Percentiles rank a stretch among this genome's conserved stretches.
phyloP scores from a whole-genome alignment of 2,797 vertebrate species.

The Ciconia nigra region DNA sequence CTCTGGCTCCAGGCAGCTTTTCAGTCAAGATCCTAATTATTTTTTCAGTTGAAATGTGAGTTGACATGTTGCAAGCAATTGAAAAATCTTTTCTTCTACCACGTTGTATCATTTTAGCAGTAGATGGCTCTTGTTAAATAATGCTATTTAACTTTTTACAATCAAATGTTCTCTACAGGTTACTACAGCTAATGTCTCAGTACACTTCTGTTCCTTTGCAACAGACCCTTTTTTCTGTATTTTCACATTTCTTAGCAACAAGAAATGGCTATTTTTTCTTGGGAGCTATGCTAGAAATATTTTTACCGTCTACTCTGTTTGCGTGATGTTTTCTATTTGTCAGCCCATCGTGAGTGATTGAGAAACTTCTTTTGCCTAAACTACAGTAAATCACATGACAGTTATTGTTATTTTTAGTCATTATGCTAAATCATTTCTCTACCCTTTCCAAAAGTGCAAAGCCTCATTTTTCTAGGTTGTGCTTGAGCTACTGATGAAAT shows the following conservation, averaged over 20 bases:
- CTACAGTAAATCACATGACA: neutral
- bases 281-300: neutral
- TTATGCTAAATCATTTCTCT: neutral
- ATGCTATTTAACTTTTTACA: neutral
- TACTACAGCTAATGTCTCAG: neutral
- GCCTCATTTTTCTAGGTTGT: neutral
- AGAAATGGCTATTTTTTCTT: neutral
- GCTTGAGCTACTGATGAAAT: neutral
- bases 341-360: neutral
- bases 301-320: neutral
- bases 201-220: neutral
- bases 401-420: neutral
- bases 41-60: neutral
- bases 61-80: neutral
- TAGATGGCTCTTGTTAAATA: neutral
- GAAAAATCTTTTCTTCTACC: neutral
- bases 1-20: neutral
- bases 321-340: neutral
- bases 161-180: neutral
- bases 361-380: slow-evolving; percentile 10
- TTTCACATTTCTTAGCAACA: neutral
- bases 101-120: neutral
- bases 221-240: neutral
- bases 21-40: neutral
- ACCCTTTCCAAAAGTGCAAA: neutral